Evolutionary conservation across 1,140 invertebrate species (phyloP), one percentile per base, ranked within the genome.

Genomic region (Anoplophora glabripennis): DNA sequence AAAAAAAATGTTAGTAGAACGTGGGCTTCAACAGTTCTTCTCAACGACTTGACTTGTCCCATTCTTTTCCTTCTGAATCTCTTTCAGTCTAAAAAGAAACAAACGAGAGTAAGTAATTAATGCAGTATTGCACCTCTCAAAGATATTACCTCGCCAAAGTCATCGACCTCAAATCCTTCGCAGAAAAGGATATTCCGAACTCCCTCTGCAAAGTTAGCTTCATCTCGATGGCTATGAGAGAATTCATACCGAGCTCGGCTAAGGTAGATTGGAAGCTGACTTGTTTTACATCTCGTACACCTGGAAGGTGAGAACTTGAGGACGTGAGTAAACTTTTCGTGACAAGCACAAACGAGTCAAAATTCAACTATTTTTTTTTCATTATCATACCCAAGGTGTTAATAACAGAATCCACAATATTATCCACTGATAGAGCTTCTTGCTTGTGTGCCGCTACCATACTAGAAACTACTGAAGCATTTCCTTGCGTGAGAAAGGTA

Each of bases 241-340:
- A 93, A 77, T 95, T 93, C 81, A 95, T 87, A 46, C 93, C 92
- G 42, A 92, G 79, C 74, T 96, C 93, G 14, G 89, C 89, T 1
- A 96, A 77, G 0, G 86, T 87, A 55, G 82, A 79, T 61, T 87
- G 80, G 21, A 80, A 72, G 44, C 86, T 86, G 3, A 91, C 75
- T 11, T 81, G 81, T 63, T 83, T 83, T 21, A 82, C 55, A 64
- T 83, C 79, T 37, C 77, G 67, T 10, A 80, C 54, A 52, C 78
- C 78, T 72, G 46, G n/a, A n/a, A n/a, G 49, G 42, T 55, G 33
- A 57, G 5, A 45, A 45, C 7, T 8, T n/a, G n/a, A 37, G 8
- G 8, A 37, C n/a, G 36, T 37, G n/a, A n/a, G 36, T 37, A 9
- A 8, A 9, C 41, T 11, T n/a, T n/a, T n/a, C 1, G n/a, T 40